Percentiles rank a stretch among this genome's conserved stretches.
These are phyloP conservation scores for Dasyprocta punctata DNA, from an alignment of 2,113 vertebrate genomes.

Conservation along the genomic window DNA sequence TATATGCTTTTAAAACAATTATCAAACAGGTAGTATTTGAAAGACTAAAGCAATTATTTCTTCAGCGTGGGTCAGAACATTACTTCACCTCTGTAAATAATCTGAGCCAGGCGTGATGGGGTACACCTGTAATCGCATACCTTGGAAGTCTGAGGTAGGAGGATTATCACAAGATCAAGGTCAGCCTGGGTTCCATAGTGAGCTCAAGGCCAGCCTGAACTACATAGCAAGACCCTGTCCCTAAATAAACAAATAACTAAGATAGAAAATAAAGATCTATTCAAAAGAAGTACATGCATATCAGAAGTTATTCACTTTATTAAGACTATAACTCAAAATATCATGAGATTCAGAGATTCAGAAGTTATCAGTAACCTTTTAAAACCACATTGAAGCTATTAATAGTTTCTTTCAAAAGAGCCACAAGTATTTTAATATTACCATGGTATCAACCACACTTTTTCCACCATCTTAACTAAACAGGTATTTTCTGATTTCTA, in stretches of 20 bases:
- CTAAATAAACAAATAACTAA: background rate
- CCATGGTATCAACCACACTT: background rate
- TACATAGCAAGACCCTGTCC: background rate
- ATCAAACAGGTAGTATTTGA: background rate
- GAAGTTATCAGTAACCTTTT: background rate
- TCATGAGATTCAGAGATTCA: background rate
- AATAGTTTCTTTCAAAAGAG: background rate
- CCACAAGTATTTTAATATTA: slow-evolving; percentile 45
- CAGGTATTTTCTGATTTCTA: slow-evolving; percentile 39
- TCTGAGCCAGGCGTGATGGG: background rate
- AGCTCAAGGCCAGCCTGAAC: background rate
- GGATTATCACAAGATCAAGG: background rate
- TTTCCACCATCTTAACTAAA: background rate
- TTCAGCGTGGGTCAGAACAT: background rate
- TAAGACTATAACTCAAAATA: slow-evolving; percentile 18
- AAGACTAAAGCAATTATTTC: slow-evolving; percentile 34
- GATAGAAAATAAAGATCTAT: background rate
- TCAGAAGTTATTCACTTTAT: background rate
- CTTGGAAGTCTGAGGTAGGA: background rate
- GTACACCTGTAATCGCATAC: background rate
- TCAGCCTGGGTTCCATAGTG: background rate
- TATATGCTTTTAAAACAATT: background rate
- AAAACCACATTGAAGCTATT: background rate
- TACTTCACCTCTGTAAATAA: slow-evolving; percentile 13
- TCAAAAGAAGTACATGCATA: background rate